Evolutionary conservation across 2,888 invertebrate genomes (phyloP).

Genomic region (Sturmia bella): DNA sequence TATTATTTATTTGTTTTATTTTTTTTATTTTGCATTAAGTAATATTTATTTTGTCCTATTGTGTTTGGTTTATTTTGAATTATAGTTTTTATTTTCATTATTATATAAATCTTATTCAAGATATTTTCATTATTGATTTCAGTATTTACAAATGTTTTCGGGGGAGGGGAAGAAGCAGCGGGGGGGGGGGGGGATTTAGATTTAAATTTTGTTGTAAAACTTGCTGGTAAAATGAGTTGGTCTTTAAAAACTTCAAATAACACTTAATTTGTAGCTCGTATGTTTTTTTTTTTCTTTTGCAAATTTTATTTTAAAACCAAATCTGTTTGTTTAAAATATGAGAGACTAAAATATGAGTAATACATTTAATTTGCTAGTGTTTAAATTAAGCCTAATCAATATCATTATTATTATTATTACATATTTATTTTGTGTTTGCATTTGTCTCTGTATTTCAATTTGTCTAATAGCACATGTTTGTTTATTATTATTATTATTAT

Average conservation of each 20-base stretch:
- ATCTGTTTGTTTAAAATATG: background rate
- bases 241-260: conserved; percentile 19
- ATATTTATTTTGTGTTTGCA: conserved; percentile 27
- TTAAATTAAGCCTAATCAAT: conserved; percentile 23
- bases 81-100: background rate
- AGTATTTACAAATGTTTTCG: no score
- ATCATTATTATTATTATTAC: background rate
- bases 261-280: background rate
- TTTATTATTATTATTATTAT: conserved; percentile 25
- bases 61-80: background rate
- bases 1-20: conserved; percentile 36
- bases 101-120: no score
- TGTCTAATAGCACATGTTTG: conserved; percentile 65
- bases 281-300: background rate
- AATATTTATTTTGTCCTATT: conserved; percentile 3
- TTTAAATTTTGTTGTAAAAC: no score
- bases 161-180: no score
- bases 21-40: conserved; percentile 1
- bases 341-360: conserved; percentile 4
- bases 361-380: background rate
- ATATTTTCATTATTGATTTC: no score
- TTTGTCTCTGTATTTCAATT: conserved; percentile 46
- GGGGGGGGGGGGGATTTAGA: no score
- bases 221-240: background rate
- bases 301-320: conserved; percentile 8